phyloP scores from a whole-genome alignment of 2,888 invertebrate genomes.

The Pasiphila rectangulata region DNA sequence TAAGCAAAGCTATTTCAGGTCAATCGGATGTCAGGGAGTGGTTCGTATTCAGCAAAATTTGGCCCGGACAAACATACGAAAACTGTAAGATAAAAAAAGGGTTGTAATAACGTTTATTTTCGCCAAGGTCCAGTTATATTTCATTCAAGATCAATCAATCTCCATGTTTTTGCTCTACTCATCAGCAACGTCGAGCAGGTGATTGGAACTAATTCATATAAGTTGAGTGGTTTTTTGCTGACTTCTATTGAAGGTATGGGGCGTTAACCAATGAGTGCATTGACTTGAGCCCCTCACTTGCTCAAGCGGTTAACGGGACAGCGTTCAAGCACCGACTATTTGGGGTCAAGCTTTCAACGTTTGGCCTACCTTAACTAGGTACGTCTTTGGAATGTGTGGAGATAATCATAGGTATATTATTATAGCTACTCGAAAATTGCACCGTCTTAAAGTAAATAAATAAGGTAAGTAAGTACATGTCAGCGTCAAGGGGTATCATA shows the following conservation, averaged over 20 bases:
- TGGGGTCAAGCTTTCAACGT: background rate
- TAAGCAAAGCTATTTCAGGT: no score
- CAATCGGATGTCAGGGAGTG: no score
- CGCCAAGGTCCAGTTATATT: background rate
- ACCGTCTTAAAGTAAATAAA: no score
- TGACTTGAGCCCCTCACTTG: slow-evolving; percentile 14
- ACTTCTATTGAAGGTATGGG: background rate
- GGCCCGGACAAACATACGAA: background rate
- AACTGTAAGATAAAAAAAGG: background rate
- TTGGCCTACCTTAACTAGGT: background rate
- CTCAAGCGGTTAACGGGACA: slow-evolving; percentile 10
- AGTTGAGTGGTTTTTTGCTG: slow-evolving; percentile 1
- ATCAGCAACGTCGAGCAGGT: no score
- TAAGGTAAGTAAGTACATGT: background rate
- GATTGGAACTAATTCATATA: background rate
- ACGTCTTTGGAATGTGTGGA: background rate
- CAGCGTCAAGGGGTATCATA: no score
- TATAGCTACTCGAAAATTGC: no score
- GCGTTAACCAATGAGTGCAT: slow-evolving; percentile 13
- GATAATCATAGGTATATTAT: background rate
- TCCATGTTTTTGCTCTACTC: background rate
- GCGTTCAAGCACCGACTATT: background rate
- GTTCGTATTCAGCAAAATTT: no score
- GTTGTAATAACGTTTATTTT: background rate
- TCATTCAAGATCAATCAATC: background rate